Conservation (phyloP, 2,797 vertebrate genomes). For the Cyprinodon diabolis region DNA sequence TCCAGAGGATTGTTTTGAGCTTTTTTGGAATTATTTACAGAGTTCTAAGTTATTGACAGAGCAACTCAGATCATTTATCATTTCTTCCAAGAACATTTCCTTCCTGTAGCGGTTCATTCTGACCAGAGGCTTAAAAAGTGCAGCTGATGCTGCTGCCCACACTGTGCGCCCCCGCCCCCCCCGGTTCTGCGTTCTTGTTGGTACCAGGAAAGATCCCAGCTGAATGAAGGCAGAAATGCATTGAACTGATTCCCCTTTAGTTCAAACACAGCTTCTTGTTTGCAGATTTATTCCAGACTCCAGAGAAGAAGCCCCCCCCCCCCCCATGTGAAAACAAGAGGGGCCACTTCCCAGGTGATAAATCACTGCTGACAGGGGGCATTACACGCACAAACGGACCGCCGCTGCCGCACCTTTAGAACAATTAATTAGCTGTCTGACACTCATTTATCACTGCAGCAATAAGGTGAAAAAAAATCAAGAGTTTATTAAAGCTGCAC, state of each 20-base stretch:
- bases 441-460: conserved; percentile 80
- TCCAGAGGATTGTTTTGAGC: no score
- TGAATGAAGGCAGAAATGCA: no score
- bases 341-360: conserved; percentile 71
- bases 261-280: neutral
- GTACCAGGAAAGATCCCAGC: no score
- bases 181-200: no score
- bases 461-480: conserved; percentile 83
- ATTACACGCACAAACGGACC: conserved; percentile 72
- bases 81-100: no score
- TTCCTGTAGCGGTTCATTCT: no score
- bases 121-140: no score
- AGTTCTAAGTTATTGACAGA: no score
- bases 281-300: conserved; percentile 27
- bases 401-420: conserved; percentile 60
- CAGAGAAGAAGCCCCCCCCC: conserved; percentile 15
- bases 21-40: no score
- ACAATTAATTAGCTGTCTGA: conserved; percentile 79
- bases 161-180: no score
- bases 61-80: no score
- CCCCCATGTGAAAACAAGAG: conserved; percentile 27
- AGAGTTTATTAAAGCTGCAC: conserved; percentile 83
- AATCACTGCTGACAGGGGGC: conserved; percentile 78
- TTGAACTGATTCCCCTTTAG: neutral
- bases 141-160: no score